Evolutionary conservation across 2,888 invertebrate species (phyloP).

Genomic region (Diadromus collaris): DNA sequence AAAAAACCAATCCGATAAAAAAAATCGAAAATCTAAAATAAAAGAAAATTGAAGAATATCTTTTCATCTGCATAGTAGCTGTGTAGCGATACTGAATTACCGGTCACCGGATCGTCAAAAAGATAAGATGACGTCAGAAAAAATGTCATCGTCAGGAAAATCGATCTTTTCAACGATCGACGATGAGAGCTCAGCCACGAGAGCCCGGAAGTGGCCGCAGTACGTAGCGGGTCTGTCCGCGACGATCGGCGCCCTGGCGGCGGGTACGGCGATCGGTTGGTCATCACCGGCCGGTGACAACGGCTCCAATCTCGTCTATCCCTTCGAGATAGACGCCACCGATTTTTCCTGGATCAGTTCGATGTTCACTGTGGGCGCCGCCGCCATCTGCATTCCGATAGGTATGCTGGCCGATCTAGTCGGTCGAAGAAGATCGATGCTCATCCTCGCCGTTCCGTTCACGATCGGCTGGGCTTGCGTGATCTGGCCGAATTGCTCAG

Average conservation of each 20-base stretch:
- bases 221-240: slow-evolving; percentile 86
- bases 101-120: background rate
- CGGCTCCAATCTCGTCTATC: slow-evolving; percentile 78
- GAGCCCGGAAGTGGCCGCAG: slow-evolving; percentile 81
- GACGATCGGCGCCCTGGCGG: slow-evolving; percentile 89
- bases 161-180: background rate
- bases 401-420: slow-evolving; percentile 86
- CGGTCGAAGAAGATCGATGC: slow-evolving; percentile 87
- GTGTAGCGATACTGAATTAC: too few relatives aligned
- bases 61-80: background rate
- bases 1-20: background rate
- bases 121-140: background rate
- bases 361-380: slow-evolving; percentile 87
- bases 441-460: slow-evolving; percentile 85
- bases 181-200: background rate
- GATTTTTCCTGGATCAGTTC: slow-evolving; percentile 88
- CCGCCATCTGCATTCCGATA: slow-evolving; percentile 87
- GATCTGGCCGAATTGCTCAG: slow-evolving; percentile 84
- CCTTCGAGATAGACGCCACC: slow-evolving; percentile 81
- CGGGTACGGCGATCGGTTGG: slow-evolving; percentile 90
- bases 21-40: background rate
- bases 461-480: slow-evolving; percentile 88
- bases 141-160: background rate
- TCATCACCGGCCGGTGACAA: slow-evolving; percentile 85
- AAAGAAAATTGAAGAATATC: too few relatives aligned